phyloP scores from a whole-genome alignment of 2,888 invertebrate genomes.

The Pseudococcus longispinus region DNA sequence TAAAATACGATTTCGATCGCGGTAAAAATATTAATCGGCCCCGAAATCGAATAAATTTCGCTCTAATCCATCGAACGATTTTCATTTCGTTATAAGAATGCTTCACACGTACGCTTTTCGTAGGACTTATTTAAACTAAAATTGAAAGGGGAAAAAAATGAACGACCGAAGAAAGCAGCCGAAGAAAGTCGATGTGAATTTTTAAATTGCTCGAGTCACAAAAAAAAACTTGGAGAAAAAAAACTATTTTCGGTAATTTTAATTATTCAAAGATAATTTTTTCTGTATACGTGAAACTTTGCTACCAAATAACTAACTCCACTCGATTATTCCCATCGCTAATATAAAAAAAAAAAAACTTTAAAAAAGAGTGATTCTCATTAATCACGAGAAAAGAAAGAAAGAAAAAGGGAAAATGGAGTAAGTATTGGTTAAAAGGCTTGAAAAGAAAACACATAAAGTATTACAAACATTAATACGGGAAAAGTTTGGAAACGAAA shows the following conservation, averaged over 20 bases:
- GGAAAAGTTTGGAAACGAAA: not conserved
- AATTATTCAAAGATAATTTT: not conserved
- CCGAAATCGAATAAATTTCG: too few relatives aligned
- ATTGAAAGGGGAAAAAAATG: not conserved
- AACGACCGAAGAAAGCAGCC: not conserved
- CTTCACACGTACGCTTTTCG: not conserved
- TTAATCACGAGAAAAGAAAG: not conserved
- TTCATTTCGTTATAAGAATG: not conserved
- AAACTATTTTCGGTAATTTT: not conserved
- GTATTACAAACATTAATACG: not conserved
- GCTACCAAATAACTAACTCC: not conserved
- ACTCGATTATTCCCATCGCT: not conserved
- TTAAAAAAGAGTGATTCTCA: not conserved
- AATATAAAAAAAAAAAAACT: not conserved
- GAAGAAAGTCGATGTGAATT: not conserved
- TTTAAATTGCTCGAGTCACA: not conserved
- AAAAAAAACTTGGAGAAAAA: not conserved
- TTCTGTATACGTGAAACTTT: not conserved
- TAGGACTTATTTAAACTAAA: not conserved
- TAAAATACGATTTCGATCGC: too few relatives aligned
- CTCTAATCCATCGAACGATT: not conserved
- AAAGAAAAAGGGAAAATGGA: not conserved
- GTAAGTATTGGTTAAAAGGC: not conserved
- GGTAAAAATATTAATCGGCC: too few relatives aligned
- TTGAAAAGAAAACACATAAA: not conserved